These are phyloP conservation scores for Phortica okadai DNA, from an alignment of 2,888 invertebrate species.

Conservation along the genomic window DNA sequence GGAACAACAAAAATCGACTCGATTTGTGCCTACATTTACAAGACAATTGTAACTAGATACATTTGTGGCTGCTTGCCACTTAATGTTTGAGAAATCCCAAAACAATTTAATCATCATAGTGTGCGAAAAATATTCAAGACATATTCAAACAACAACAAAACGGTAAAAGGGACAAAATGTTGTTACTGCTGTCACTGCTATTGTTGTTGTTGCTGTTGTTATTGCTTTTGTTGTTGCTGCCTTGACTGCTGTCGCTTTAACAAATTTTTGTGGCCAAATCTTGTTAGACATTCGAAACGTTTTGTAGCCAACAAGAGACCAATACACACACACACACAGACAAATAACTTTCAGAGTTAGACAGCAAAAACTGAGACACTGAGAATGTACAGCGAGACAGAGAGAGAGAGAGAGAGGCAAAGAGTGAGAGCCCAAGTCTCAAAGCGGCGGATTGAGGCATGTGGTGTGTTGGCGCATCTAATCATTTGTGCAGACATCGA, in stretches of 20 bases:
- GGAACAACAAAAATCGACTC: conserved; percentile 39
- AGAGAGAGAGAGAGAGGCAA: conserved; percentile 1
- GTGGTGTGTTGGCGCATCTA: not conserved
- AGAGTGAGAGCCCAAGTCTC: not conserved
- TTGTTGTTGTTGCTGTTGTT: not conserved
- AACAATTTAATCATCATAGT: conserved; percentile 62
- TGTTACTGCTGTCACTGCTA: not conserved
- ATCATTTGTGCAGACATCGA: conserved; percentile 34
- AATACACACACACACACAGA: conserved; percentile 44
- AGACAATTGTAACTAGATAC: not conserved
- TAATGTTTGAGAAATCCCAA: conserved; percentile 52
- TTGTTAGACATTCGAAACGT: conserved; percentile 13
- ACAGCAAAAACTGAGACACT: not conserved
- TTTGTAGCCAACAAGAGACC: conserved; percentile 34
- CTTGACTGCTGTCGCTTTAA: not conserved
- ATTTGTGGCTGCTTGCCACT: not conserved
- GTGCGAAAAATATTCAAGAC: not conserved
- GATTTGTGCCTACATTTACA: conserved; percentile 17
- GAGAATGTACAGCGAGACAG: conserved; percentile 29
- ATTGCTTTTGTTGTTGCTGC: not conserved
- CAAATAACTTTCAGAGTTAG: not conserved
- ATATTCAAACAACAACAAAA: not conserved
- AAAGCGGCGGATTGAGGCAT: too few relatives aligned
- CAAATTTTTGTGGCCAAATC: conserved; percentile 17
- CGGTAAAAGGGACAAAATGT: not conserved